Evolutionary conservation across 2,888 invertebrate genomes (phyloP), one percentile per base, ranked within the genome.

Genomic region (Chalcosyrphus nemorum): DNA sequence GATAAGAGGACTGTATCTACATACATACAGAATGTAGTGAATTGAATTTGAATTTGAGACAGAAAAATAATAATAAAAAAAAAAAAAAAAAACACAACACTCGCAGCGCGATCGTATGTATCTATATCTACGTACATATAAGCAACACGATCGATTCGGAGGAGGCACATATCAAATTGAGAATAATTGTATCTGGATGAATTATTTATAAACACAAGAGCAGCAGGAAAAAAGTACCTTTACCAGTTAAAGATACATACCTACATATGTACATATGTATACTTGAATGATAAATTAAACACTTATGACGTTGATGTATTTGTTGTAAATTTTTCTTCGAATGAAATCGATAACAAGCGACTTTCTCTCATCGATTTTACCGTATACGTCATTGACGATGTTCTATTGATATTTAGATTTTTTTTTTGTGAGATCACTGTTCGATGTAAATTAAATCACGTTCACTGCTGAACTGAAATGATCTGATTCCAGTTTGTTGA

Each of bases 151-250:
- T 74, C 74, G 75, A 81, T 81, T 74, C 68, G 47, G 38, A 68
- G 68, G 35, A 63, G 57, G 59, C 59, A 74, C 71, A 65, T 59
- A 80, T 84, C 63, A 80, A 84, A 78, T 84, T 84, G 78, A 78
- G 38, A 84, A 84, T 78, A 78, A 84, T 84, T 84, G 74, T 70
- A 78, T 45, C 57, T 68, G 74, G 57, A 84, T 84, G 84, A 84
- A 84, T 84, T 84, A 84, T 84, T 84, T 84, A 84, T 84, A 80
- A 84, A 82, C 72, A 68, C 29, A 54, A 50, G 65, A 43, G 50
- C 52, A 72, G 59, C 59, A 63, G 43, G 19, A 41, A 45, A 63
- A 61, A 68, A 45, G 54, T 81, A 47, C 61, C 72, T 59, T 54
- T 57, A 52, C 71, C 63, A 59, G 70, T 74, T 41, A 21, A 52